These are phyloP conservation scores for Montipora sp. DNA, from an alignment of 64 coral and sea anemone genomes.

Conservation along the genomic window DNA sequence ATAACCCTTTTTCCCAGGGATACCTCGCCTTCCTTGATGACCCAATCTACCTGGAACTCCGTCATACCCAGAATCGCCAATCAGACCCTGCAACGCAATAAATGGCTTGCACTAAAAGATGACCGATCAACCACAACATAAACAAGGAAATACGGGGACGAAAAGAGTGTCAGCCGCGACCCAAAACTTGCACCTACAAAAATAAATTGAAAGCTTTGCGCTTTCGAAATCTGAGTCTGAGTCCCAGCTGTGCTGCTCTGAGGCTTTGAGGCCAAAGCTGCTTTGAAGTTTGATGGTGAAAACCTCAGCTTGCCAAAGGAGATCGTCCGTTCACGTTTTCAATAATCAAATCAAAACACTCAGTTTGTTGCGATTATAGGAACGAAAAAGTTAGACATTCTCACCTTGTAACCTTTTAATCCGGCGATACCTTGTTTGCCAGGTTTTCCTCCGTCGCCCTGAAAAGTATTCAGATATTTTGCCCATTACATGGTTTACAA, in stretches of 20 bases:
- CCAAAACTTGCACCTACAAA: too few species aligned
- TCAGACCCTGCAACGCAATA: slow-evolving; percentile 1
- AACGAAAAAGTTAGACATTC: neutral
- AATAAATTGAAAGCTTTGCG: too few species aligned
- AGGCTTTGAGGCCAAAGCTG: too few species aligned
- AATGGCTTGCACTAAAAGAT: neutral
- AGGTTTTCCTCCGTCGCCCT: slow-evolving; percentile 58
- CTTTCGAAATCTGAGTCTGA: too few species aligned
- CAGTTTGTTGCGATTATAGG: neutral
- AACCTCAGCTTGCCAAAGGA: neutral
- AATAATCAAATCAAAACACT: neutral
- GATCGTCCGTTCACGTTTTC: neutral
- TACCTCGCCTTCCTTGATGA: slow-evolving; percentile 60
- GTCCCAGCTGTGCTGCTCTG: too few species aligned
- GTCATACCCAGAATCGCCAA: slow-evolving; percentile 50
- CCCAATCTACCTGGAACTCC: slow-evolving; percentile 24
- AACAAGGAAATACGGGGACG: neutral
- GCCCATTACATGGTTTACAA: too few species aligned
- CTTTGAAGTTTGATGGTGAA: neutral
- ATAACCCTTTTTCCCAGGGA: slow-evolving; percentile 17
- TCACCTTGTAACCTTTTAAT: slow-evolving; percentile 44
- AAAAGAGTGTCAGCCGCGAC: neutral
- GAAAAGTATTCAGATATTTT: too few species aligned
- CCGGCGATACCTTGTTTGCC: slow-evolving; percentile 26
- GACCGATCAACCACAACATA: neutral